Percentiles rank a stretch among this genome's conserved stretches.
Conservation (phyloP, 2,888 invertebrate genomes). For the Asteroscopus sphinx region DNA sequence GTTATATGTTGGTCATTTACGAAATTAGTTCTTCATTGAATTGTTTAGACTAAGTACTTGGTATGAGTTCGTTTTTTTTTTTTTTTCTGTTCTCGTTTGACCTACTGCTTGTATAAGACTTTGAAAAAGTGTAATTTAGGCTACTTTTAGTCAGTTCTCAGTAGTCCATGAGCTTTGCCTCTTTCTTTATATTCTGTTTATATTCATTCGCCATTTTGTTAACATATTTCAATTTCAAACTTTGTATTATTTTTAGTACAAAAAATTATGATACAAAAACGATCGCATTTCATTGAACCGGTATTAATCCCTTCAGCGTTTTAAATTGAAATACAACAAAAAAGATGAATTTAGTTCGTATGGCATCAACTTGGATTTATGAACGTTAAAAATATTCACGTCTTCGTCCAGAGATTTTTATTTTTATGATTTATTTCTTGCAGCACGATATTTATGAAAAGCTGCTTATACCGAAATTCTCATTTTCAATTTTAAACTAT, state of each 20-base stretch:
- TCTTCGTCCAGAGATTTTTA: neutral
- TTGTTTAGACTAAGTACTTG: conserved; percentile 4
- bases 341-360: conserved; percentile 11
- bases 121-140: neutral
- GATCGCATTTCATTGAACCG: neutral
- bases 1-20: conserved; percentile 10
- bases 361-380: conserved; percentile 6
- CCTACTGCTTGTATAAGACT: neutral
- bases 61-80: conserved; percentile 8
- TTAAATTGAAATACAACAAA: neutral
- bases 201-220: neutral
- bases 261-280: neutral
- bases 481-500: no score
- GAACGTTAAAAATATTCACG: conserved; percentile 11
- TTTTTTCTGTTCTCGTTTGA: neutral
- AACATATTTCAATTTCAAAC: conserved; percentile 1
- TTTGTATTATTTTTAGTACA: neutral
- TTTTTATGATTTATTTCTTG: neutral
- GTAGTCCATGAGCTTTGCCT: neutral
- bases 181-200: neutral
- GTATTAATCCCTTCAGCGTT: neutral
- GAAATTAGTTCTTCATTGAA: conserved; percentile 11
- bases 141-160: neutral
- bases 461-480: no score
- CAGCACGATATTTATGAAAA: neutral